Evolutionary conservation across 2,797 vertebrate species (phyloP).

Genomic region (Sandelia bainsii): DNA sequence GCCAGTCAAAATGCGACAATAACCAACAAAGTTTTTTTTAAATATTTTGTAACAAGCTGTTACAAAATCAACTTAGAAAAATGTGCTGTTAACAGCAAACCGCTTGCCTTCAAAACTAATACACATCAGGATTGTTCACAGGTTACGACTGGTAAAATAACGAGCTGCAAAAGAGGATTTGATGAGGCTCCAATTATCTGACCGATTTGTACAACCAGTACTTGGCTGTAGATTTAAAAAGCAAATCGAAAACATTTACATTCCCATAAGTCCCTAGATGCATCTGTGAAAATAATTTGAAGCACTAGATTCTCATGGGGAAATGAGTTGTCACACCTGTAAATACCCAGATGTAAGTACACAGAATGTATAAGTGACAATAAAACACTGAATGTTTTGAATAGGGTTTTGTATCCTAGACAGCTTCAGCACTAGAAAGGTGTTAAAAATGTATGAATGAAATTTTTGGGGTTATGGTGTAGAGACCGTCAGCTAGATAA

Average conservation of each 20-base stretch:
- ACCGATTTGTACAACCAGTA: background rate
- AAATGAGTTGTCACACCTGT: background rate
- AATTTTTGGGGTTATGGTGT: too few species aligned
- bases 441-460: background rate
- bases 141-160: background rate
- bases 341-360: background rate
- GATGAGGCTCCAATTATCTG: background rate
- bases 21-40: slow-evolving; percentile 23
- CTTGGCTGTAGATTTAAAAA: background rate
- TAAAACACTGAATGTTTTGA: background rate
- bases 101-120: background rate
- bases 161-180: background rate
- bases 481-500: background rate
- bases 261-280: background rate
- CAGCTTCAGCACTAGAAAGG: background rate
- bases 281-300: slow-evolving; percentile 8
- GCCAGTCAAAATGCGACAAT: slow-evolving; percentile 28
- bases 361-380: background rate
- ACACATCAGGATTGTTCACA: background rate
- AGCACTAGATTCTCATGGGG: background rate
- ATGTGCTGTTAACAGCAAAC: background rate
- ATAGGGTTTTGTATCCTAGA: background rate
- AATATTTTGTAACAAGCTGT: slow-evolving; percentile 5
- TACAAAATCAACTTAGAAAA: background rate
- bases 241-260: slow-evolving; percentile 7